These are phyloP conservation scores for Arge pagana DNA, from an alignment of 2,888 invertebrate genomes.

Conservation along the genomic window DNA sequence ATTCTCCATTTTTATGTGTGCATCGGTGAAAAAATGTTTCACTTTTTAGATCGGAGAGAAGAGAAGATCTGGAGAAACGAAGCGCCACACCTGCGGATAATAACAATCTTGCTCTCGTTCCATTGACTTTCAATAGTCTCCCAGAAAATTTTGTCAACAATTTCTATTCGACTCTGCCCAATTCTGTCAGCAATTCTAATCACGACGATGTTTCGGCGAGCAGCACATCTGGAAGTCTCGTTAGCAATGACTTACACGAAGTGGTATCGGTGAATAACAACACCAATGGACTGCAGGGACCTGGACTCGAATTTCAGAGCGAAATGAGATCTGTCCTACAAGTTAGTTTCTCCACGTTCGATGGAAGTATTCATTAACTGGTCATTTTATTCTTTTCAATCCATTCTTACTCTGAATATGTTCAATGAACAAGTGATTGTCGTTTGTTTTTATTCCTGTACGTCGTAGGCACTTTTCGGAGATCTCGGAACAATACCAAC, in stretches of 20 bases:
- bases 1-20: not conserved
- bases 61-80: slow-evolving; percentile 23
- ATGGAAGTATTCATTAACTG: not conserved
- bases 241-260: slow-evolving; percentile 2
- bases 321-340: slow-evolving; percentile 36
- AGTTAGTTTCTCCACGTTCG: slow-evolving; percentile 22
- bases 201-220: slow-evolving; percentile 8
- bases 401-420: too few relatives aligned
- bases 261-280: slow-evolving; percentile 10
- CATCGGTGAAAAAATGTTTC: not conserved
- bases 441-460: not conserved
- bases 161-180: slow-evolving; percentile 13
- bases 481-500: slow-evolving; percentile 14
- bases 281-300: slow-evolving; percentile 3
- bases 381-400: not conserved
- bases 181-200: slow-evolving; percentile 17
- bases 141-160: slow-evolving; percentile 18
- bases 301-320: slow-evolving; percentile 23
- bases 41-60: slow-evolving; percentile 25
- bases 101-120: slow-evolving; percentile 24
- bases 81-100: slow-evolving; percentile 19
- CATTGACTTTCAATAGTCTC: slow-evolving; percentile 19
- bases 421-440: not conserved
- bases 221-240: not conserved
- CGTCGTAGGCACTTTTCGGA: slow-evolving; percentile 30